Evolutionary conservation across 2,888 invertebrate genomes (phyloP), one percentile per base, ranked within the genome.

Genomic region (Drosophila greeni): DNA sequence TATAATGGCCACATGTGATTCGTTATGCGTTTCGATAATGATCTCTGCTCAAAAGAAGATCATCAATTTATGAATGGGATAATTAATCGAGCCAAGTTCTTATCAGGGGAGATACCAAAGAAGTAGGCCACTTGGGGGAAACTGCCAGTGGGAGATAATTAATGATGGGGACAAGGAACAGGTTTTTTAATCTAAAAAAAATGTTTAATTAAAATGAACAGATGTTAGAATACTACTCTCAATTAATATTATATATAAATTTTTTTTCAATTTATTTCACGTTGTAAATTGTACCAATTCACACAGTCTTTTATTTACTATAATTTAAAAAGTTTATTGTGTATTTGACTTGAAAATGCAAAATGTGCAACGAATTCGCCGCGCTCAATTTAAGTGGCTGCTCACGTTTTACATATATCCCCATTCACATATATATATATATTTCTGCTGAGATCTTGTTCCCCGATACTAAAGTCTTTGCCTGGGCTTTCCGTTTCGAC

Each of bases 331-430:
- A 39, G 31, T 40, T 49, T 52, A 37, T 24, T n/a, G 58, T 20
- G 26, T 45, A 37, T 39, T 49, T 45, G 33, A 36, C 33, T 57
- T 20, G 23, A 33, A 56, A 66, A 67, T 40, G 31, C 52, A 56
- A 73, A 65, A 70, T 55, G 54, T 51, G 62, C 59, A 64, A 14
- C 52, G 20, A 40, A 60, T 61, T 65, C 34, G 57, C 33, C 29
- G 18, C 29, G 59, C 65, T 68, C 66, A 70, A 76, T 74, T 78
- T 67, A 57, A 75, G 68, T 77, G 73, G 49, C 75, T 69, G 75
- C 71, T 79, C 84, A 79, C 79, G 79, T 78, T 74, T 66, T 42
- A 14, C 14, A 47, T 20, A 31, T n/a, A n/a, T n/a, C n/a, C n/a
- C n/a, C n/a, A n/a, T n/a, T n/a, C n/a, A n/a, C n/a, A n/a, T 45